A percentile compares a stretch with the other conserved stretches of the same genome.
Evolutionary conservation across 2,888 invertebrate genomes (phyloP).

Genomic region (Drosophila trichaetosa): DNA sequence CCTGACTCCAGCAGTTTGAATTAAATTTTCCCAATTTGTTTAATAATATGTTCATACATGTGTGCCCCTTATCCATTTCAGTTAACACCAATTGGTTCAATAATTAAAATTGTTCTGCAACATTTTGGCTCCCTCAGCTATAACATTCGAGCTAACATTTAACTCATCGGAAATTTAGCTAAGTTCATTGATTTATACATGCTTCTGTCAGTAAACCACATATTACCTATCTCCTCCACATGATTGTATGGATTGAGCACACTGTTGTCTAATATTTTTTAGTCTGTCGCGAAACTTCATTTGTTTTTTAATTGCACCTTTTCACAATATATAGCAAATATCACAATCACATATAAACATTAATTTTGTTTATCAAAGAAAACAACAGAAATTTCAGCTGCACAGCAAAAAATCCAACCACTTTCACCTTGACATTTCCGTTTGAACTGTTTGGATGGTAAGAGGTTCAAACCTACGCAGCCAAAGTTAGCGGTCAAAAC

Average conservation of each 20-base stretch:
- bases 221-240: conserved; percentile 67
- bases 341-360: neutral
- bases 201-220: neutral
- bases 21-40: neutral
- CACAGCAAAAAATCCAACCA: neutral
- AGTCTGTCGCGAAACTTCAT: conserved; percentile 70
- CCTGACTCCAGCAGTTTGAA: neutral
- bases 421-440: conserved; percentile 20
- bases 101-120: neutral
- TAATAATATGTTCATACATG: neutral
- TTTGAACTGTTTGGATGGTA: conserved; percentile 39
- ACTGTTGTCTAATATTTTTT: conserved; percentile 58
- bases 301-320: conserved; percentile 20
- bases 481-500: conserved; percentile 19
- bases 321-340: neutral
- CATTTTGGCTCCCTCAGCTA: neutral
- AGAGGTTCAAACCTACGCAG: conserved; percentile 24
- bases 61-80: neutral
- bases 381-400: neutral
- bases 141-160: neutral
- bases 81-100: neutral
- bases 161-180: neutral
- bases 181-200: neutral
- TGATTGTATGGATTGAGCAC: conserved; percentile 46
- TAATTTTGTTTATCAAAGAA: conserved; percentile 15